Evolutionary conservation across 53 echinoderm and acorn worm genomes (phyloP).

Genomic region (Zoroaster sp.): DNA sequence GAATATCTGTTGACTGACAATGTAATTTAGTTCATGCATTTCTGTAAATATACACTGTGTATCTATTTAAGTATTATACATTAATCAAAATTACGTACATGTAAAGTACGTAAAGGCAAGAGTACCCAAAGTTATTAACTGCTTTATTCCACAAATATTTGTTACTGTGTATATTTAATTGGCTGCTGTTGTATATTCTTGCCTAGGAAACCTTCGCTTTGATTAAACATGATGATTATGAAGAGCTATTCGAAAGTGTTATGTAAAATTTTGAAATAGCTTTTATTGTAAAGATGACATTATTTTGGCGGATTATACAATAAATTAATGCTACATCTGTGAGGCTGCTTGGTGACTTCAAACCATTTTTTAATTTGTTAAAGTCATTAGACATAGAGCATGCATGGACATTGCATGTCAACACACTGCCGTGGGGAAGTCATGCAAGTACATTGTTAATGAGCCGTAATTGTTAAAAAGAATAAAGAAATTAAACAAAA

Average conservation of each 20-base stretch:
- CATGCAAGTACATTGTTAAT: no score
- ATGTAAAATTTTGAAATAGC: slow-evolving; percentile 38
- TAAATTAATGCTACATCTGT: slow-evolving; percentile 38
- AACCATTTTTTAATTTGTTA: no score
- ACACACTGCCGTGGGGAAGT: no score
- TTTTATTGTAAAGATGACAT: slow-evolving; percentile 8
- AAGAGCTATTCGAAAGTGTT: neutral
- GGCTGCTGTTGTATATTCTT: slow-evolving; percentile 47
- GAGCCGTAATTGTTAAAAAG: no score
- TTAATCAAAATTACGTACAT: neutral
- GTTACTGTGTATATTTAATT: neutral
- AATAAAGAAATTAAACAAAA: no score
- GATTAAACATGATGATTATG: neutral
- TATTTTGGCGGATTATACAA: slow-evolving; percentile 13
- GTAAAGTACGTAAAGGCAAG: neutral
- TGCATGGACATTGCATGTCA: no score
- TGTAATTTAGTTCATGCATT: neutral
- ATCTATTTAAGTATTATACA: slow-evolving; percentile 12
- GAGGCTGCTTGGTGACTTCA: neutral
- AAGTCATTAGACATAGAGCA: no score
- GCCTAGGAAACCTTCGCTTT: slow-evolving; percentile 5
- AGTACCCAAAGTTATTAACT: neutral
- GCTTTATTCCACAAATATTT: neutral
- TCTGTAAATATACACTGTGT: slow-evolving; percentile 10
- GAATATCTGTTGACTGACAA: neutral